phyloP scores from a whole-genome alignment of 2,797 vertebrate genomes.

The Gila robusta region DNA sequence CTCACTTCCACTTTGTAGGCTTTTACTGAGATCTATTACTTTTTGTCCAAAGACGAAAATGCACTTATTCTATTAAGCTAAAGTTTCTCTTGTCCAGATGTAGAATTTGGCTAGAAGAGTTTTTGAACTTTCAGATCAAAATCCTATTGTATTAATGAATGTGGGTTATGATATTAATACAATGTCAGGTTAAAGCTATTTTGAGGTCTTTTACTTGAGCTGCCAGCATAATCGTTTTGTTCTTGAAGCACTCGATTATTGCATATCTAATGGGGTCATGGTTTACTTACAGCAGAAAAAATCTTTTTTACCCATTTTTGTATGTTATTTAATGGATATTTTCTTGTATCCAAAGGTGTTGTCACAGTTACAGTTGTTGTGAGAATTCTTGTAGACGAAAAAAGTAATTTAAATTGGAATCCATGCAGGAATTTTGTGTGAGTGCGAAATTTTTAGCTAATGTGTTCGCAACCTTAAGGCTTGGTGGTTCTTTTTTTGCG shows the following conservation, averaged over 20 bases:
- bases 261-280: neutral
- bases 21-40: neutral
- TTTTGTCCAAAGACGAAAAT: conserved; percentile 1
- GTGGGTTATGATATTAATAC: neutral
- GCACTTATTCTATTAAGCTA: conserved; percentile 9
- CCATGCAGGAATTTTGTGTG: neutral
- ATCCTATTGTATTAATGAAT: neutral
- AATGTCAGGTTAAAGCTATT: neutral
- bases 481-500: neutral
- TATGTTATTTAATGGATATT: neutral
- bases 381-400: neutral
- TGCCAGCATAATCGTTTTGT: neutral
- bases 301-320: neutral
- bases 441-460: neutral
- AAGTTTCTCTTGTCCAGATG: neutral
- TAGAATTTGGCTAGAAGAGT: neutral
- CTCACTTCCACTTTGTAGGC: conserved; percentile 17
- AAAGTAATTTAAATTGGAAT: neutral
- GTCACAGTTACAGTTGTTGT: neutral
- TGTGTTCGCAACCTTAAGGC: neutral
- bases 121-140: conserved; percentile 8
- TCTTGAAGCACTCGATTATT: neutral
- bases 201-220: neutral
- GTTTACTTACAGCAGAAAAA: neutral
- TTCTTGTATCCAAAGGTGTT: neutral